Evolutionary conservation across 2,113 vertebrate genomes (phyloP).

Genomic region (Carassius auratus): DNA sequence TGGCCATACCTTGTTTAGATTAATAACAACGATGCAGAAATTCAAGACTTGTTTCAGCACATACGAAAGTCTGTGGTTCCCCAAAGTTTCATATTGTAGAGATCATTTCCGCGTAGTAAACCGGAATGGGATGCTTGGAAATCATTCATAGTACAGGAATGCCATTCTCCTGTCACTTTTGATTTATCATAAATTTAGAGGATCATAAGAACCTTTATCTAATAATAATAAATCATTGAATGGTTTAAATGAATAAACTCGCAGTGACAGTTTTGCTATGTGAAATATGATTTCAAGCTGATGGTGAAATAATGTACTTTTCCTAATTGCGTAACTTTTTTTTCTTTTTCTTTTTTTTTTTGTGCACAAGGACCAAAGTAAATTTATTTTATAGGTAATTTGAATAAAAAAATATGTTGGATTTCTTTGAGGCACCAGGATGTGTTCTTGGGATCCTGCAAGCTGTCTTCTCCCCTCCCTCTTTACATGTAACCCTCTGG

Average conservation of each 20-base stretch:
- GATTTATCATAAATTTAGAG: background rate
- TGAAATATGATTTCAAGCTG: background rate
- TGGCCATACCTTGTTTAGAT: background rate
- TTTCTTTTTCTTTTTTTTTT: background rate
- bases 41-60: background rate
- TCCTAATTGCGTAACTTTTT: background rate
- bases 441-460: constrained; percentile 52
- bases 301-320: background rate
- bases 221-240: background rate
- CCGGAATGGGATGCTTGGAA: background rate
- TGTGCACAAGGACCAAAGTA: background rate
- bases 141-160: background rate
- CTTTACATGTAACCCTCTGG: constrained; percentile 58
- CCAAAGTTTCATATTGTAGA: background rate
- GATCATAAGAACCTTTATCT: background rate
- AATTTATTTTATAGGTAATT: background rate
- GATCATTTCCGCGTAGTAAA: constrained; percentile 20
- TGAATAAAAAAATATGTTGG: constrained; percentile 47
- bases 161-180: background rate
- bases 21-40: background rate
- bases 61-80: constrained; percentile 6
- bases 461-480: constrained; percentile 57
- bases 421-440: constrained; percentile 48
- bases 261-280: no score
- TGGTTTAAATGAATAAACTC: no score